These are phyloP conservation scores for Apis laboriosa DNA, from an alignment of 1,140 invertebrate species.

Conservation along the genomic window DNA sequence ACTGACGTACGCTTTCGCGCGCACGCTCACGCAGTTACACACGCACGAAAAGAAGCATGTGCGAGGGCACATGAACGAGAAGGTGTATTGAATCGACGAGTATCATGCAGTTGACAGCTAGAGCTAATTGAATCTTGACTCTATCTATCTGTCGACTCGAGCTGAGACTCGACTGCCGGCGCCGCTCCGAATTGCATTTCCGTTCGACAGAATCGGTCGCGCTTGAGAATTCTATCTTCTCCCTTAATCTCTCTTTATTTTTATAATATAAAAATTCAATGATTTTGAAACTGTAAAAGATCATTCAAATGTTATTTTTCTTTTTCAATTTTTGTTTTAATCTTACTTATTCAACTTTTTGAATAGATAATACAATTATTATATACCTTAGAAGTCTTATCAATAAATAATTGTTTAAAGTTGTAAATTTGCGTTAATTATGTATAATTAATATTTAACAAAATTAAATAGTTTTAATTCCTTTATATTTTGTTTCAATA, in stretches of 20 bases:
- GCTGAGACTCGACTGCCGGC: conserved; percentile 72
- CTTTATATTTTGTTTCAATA: not conserved
- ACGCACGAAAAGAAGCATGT: conserved; percentile 23
- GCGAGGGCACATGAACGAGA: conserved; percentile 59
- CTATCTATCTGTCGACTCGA: conserved; percentile 78
- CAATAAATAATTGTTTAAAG: not conserved
- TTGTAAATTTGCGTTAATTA: not conserved
- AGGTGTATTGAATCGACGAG: conserved; percentile 78
- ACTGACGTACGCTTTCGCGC: conserved; percentile 1
- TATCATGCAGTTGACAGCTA: conserved; percentile 80
- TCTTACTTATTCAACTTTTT: not conserved
- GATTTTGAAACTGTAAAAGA: conserved; percentile 2
- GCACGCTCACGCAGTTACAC: not conserved
- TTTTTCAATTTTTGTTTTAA: conserved; percentile 16
- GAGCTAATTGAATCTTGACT: conserved; percentile 81
- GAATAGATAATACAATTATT: not conserved
- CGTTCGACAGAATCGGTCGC: conserved; percentile 67
- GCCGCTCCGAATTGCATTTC: conserved; percentile 68
- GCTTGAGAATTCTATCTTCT: conserved; percentile 64
- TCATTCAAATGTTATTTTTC: conserved; percentile 40
- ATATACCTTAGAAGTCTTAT: no score
- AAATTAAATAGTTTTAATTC: not conserved
- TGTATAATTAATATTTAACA: not conserved
- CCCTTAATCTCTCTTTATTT: conserved; percentile 61
- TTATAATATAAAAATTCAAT: conserved; percentile 19